Evolutionary conservation across 2,113 vertebrate species (phyloP).

Genomic region (Elephas maximus): DNA sequence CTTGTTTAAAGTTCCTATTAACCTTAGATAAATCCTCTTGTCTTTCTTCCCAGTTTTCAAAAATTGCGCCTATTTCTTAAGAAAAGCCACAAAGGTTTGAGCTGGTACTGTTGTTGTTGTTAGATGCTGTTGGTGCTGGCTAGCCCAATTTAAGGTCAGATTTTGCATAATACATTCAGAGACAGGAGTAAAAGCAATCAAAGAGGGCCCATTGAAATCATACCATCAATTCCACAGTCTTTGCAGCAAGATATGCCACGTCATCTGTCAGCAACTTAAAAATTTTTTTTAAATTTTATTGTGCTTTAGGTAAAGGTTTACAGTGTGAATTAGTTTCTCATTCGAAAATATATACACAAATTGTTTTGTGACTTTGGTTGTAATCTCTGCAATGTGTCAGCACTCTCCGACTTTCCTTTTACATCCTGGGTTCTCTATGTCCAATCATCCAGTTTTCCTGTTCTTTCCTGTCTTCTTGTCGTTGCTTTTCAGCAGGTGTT

Average conservation of each 20-base stretch:
- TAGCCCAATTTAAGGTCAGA: slow-evolving; percentile 71
- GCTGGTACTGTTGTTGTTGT: not conserved
- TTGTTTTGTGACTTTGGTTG: no score
- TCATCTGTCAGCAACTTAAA: slow-evolving; percentile 11
- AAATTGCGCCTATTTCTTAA: slow-evolving; percentile 53
- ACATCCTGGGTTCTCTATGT: no score
- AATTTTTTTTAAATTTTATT: no score
- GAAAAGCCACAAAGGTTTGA: slow-evolving; percentile 74
- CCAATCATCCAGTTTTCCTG: no score
- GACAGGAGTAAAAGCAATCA: slow-evolving; percentile 51
- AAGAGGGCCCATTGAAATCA: slow-evolving; percentile 37
- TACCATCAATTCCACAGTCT: slow-evolving; percentile 27
- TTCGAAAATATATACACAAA: no score
- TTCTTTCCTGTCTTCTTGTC: no score
- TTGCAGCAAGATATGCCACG: not conserved
- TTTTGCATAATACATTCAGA: slow-evolving; percentile 78
- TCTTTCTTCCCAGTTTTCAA: slow-evolving; percentile 63
- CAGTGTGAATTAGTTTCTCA: no score
- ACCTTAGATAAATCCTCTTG: slow-evolving; percentile 55
- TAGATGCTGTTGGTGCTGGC: not conserved
- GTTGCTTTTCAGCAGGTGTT: no score
- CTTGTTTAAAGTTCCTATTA: slow-evolving; percentile 5
- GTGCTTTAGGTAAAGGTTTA: no score
- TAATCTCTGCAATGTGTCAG: no score
- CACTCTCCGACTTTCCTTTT: not conserved